Evolutionary conservation across 1,140 invertebrate species (phyloP).

Genomic region (Drosophila pectinifera): DNA sequence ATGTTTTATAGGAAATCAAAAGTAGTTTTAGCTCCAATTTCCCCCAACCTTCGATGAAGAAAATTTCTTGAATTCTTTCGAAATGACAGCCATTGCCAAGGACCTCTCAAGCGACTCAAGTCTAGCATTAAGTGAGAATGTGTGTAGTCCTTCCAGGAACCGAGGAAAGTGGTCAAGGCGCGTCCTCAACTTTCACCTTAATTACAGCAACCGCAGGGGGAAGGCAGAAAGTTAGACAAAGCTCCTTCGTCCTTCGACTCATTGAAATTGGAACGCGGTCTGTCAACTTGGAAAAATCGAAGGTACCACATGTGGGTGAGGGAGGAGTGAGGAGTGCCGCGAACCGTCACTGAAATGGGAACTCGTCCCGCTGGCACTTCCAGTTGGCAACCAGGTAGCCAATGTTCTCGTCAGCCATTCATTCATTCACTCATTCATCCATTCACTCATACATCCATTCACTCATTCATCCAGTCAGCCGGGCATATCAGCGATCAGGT

Average conservation of each 20-base stretch:
- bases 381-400: slow-evolving; percentile 12
- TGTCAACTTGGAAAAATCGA: slow-evolving; percentile 48
- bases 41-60: neutral
- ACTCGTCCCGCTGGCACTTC: slow-evolving; percentile 23
- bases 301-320: slow-evolving; percentile 23
- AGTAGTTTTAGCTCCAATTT: neutral
- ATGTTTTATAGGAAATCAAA: neutral
- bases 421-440: slow-evolving; percentile 39
- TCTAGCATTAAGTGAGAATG: neutral
- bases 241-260: slow-evolving; percentile 12
- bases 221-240: slow-evolving; percentile 6
- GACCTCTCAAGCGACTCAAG: slow-evolving; percentile 7
- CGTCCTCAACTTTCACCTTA: slow-evolving; percentile 54
- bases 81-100: slow-evolving; percentile 8
- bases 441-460: slow-evolving; percentile 39
- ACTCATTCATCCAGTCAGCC: slow-evolving; percentile 42
- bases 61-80: slow-evolving; percentile 10
- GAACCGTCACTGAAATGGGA: slow-evolving; percentile 18
- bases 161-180: slow-evolving; percentile 34
- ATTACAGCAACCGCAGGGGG: slow-evolving; percentile 24
- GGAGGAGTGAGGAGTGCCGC: neutral
- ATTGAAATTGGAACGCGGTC: slow-evolving; percentile 44
- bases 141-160: slow-evolving; percentile 8
- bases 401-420: slow-evolving; percentile 39
- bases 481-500: slow-evolving; percentile 40